These are phyloP conservation scores for Catharus bicknelli DNA, from an alignment of 2,113 vertebrate species.

Conservation along the genomic window DNA sequence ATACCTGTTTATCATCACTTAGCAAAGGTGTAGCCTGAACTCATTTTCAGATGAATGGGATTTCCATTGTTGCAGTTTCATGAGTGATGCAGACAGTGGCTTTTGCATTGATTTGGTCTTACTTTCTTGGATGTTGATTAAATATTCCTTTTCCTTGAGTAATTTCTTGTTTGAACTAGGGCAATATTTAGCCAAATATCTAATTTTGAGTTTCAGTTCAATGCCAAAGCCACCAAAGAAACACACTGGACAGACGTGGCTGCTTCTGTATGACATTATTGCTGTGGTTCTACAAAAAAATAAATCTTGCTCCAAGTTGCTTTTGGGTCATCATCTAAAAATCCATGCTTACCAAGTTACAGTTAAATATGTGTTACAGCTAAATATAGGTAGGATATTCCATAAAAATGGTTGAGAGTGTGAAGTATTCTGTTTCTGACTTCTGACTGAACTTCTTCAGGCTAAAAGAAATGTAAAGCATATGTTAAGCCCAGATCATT, in stretches of 20 bases:
- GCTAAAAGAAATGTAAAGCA: background rate
- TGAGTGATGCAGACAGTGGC: rapidly evolving
- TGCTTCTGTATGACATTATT: rapidly evolving
- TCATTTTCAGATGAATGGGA: background rate
- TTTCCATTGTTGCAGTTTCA: background rate
- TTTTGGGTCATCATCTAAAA: background rate
- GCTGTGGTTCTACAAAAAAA: background rate
- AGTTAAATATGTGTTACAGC: background rate
- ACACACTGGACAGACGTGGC: no score
- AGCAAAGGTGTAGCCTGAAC: background rate
- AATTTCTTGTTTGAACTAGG: background rate
- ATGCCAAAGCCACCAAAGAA: background rate
- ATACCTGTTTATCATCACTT: background rate
- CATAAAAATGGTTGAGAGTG: background rate
- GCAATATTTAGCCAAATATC: background rate
- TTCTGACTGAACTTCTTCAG: background rate
- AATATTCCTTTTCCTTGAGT: background rate
- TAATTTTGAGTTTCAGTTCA: background rate
- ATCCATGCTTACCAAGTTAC: background rate
- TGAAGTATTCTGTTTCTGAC: background rate
- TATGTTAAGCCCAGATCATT: background rate
- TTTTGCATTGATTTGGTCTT: background rate
- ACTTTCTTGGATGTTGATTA: background rate
- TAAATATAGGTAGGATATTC: background rate
- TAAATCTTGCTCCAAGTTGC: background rate